Evolutionary conservation across 2,797 vertebrate genomes (phyloP).

Genomic region (Xerus rutilus): DNA sequence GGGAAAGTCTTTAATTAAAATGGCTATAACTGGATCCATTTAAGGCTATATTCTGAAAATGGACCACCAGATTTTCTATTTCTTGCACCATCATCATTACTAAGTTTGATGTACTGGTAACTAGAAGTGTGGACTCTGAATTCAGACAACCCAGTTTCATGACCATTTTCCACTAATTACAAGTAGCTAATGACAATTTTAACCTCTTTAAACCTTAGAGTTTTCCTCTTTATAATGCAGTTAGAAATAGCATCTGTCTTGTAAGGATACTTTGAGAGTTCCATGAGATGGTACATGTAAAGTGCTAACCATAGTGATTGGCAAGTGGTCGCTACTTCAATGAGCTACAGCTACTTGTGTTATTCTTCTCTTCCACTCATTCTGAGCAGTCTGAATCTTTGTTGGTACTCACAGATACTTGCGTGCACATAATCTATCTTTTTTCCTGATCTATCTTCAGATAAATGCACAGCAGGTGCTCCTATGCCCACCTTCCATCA

Average conservation of each 20-base stretch:
- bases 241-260: background rate
- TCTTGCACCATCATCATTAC: too few species aligned
- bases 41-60: too few species aligned
- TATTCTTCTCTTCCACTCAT: background rate
- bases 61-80: too few species aligned
- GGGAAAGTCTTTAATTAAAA: too few species aligned
- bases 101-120: accelerated
- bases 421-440: background rate
- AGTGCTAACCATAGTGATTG: background rate
- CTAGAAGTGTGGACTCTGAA: background rate
- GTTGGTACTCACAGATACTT: background rate
- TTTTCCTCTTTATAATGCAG: background rate
- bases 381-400: background rate
- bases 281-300: background rate
- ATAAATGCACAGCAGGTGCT: background rate
- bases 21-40: too few species aligned
- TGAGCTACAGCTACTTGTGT: background rate
- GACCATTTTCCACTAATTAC: background rate
- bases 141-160: background rate
- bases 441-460: background rate
- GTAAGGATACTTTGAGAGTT: background rate
- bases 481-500: background rate
- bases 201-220: background rate
- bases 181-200: background rate
- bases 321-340: background rate